These are phyloP conservation scores for Holothuria leucospilota DNA, from an alignment of 53 echinoderm and acorn worm species.

Conservation along the genomic window DNA sequence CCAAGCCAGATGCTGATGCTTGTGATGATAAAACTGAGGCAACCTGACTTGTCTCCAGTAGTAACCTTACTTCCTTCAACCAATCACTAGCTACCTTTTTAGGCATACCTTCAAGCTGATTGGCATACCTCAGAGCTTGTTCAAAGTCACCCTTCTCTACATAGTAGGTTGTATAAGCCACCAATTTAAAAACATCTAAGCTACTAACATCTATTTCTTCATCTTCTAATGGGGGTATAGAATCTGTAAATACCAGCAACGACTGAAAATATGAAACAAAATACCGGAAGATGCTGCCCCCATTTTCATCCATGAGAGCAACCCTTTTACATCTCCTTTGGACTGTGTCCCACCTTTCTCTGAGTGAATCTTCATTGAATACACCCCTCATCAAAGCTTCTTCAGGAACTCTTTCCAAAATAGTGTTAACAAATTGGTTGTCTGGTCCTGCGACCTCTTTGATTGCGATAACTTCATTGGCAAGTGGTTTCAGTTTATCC, in stretches of 20 bases:
- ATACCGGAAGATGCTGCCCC: slow-evolving; percentile 79
- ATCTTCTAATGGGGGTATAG: slow-evolving; percentile 69
- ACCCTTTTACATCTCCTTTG: slow-evolving; percentile 77
- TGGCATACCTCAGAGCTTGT: slow-evolving; percentile 87
- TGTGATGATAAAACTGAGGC: slow-evolving; percentile 85
- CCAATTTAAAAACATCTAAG: slow-evolving; percentile 82
- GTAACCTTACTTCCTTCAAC: slow-evolving; percentile 88
- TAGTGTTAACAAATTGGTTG: slow-evolving; percentile 73
- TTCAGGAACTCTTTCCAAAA: slow-evolving; percentile 85
- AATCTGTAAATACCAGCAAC: slow-evolving; percentile 74
- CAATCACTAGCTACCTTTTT: slow-evolving; percentile 86
- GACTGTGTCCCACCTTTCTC: slow-evolving; percentile 85
- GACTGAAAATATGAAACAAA: slow-evolving; percentile 91
- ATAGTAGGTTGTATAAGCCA: slow-evolving; percentile 80
- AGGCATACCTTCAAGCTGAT: slow-evolving; percentile 91
- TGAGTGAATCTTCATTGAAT: slow-evolving; percentile 74
- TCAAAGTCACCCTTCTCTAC: slow-evolving; percentile 88
- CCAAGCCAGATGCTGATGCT: slow-evolving; percentile 89
- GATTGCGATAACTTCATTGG: slow-evolving; percentile 83
- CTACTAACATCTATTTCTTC: slow-evolving; percentile 62
- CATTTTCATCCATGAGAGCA: slow-evolving; percentile 84
- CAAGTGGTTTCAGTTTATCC: slow-evolving; percentile 80
- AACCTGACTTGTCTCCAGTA: slow-evolving; percentile 91
- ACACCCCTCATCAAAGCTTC: slow-evolving; percentile 83
- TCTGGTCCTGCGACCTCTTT: slow-evolving; percentile 75